These are phyloP conservation scores for Melospiza melodia DNA, from an alignment of 2,113 vertebrate genomes.

Conservation along the genomic window DNA sequence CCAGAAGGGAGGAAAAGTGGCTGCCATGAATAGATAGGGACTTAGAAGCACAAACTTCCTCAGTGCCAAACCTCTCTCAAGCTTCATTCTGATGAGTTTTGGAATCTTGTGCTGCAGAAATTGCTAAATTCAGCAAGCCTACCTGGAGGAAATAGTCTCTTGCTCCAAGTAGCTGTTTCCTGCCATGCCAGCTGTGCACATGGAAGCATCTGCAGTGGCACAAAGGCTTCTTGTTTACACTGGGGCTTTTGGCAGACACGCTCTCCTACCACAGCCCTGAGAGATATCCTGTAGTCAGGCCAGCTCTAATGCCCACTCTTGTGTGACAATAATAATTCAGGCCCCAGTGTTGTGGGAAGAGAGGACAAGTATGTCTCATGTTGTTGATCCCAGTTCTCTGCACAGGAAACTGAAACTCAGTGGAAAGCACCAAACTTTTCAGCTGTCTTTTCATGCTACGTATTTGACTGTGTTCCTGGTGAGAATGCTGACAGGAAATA, in stretches of 20 bases:
- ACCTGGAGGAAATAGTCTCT: neutral
- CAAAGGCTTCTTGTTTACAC: neutral
- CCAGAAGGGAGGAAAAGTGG: neutral
- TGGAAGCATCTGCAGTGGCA: neutral
- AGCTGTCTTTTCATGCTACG: neutral
- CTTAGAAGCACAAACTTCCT: neutral
- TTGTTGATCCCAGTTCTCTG: neutral
- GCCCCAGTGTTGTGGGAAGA: neutral
- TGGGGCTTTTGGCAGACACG: neutral
- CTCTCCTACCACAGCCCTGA: neutral
- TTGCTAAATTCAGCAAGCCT: neutral
- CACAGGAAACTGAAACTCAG: neutral
- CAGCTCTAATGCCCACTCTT: neutral
- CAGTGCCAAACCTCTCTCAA: neutral
- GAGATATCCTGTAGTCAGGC: neutral
- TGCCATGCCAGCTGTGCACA: neutral
- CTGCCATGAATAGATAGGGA: neutral
- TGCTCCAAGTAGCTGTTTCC: neutral
- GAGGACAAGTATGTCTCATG: neutral
- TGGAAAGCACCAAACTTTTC: constrained; percentile 64
- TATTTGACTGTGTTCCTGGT: neutral
- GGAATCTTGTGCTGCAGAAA: neutral
- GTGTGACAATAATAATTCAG: neutral
- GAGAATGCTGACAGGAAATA: constrained; percentile 20
- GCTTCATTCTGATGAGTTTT: neutral